Evolutionary conservation across 2,888 invertebrate species (phyloP), one percentile per base, ranked within the genome.

Genomic region (Neelides folsomi): DNA sequence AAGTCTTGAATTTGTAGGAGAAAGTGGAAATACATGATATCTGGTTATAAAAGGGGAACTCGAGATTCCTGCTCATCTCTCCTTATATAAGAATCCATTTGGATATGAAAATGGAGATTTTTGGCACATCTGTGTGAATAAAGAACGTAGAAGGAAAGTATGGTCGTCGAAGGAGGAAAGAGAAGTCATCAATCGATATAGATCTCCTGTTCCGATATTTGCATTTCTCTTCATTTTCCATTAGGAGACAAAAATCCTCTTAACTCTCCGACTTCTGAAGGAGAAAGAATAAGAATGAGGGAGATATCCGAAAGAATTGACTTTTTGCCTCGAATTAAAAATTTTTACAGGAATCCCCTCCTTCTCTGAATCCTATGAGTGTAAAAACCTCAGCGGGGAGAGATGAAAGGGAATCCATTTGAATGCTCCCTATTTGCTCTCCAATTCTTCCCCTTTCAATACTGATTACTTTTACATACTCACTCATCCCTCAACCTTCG

Each of bases 221-320:
- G 63, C 63, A 63, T 63, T 59, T 61, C 63, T 63, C 63, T 60
- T 63, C 59, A 61, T 60, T 63, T 63, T 59, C 63, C 63, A 61
- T 63, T 63, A 61, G 54, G 54, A 57, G 57, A 58, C 54, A 56
- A 56, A 60, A 63, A 63, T 60, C 63, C 63, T 59, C 59, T 61
- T 59, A 63, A 56, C 51, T 47, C 41, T 47, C 47, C 34, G 43
- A n/a, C n/a, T 7, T 27, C 7, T 27, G 27, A 27, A 27, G 27
- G 27, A 27, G 27, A 27, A 27, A 7, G 27, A 27, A 27, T 27
- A 27, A 27, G 27, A 27, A 27, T 27, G 27, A 27, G 27, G 27
- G 27, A 27, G 27, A 27, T 27, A 27, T 27, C 27, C 27, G 27
- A 27, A 27, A 27, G 27, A 27, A 27, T 27, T 27, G 27, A 27